These are phyloP conservation scores for Pelobates cultripes DNA, from an alignment of 2,797 vertebrate species.

Conservation along the genomic window DNA sequence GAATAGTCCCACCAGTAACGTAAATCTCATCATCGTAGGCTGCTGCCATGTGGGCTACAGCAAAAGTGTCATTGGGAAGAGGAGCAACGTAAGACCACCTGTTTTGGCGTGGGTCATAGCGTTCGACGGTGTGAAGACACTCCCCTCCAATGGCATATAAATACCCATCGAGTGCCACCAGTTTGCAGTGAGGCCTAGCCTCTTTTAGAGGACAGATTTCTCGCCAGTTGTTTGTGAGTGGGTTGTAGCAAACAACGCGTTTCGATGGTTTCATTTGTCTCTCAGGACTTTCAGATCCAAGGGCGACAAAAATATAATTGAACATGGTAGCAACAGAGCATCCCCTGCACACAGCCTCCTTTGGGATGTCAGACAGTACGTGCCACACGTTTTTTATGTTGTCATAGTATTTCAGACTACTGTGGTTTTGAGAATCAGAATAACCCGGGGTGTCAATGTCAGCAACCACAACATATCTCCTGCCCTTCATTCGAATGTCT, in stretches of 20 bases:
- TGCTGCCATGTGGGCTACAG: slow-evolving; percentile 85
- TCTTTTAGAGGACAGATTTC: slow-evolving; percentile 89
- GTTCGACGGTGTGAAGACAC: slow-evolving; percentile 87
- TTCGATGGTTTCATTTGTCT: slow-evolving; percentile 75
- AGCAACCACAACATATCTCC: slow-evolving; percentile 75
- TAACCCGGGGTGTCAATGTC: slow-evolving; percentile 78
- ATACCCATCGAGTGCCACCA: slow-evolving; percentile 85
- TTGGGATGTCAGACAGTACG: slow-evolving; percentile 76
- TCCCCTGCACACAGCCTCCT: slow-evolving; percentile 81
- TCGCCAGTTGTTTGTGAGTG: slow-evolving; percentile 84
- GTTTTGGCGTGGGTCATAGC: slow-evolving; percentile 86
- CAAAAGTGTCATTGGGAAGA: slow-evolving; percentile 87
- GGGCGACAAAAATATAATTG: slow-evolving; percentile 91
- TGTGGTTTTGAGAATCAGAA: slow-evolving; percentile 45
- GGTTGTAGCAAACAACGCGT: slow-evolving; percentile 92
- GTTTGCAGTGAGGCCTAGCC: slow-evolving; percentile 87
- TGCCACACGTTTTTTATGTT: slow-evolving; percentile 78
- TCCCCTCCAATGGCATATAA: slow-evolving; percentile 93
- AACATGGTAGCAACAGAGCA: slow-evolving; percentile 88
- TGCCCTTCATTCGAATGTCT: slow-evolving; percentile 75
- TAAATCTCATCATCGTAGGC: slow-evolving; percentile 83
- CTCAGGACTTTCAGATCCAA: slow-evolving; percentile 78
- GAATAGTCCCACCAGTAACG: slow-evolving; percentile 86
- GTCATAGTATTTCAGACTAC: slow-evolving; percentile 85
- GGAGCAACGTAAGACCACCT: slow-evolving; percentile 85